Conservation (phyloP, 2,797 vertebrate species). For the Taeniopygia guttata region DNA sequence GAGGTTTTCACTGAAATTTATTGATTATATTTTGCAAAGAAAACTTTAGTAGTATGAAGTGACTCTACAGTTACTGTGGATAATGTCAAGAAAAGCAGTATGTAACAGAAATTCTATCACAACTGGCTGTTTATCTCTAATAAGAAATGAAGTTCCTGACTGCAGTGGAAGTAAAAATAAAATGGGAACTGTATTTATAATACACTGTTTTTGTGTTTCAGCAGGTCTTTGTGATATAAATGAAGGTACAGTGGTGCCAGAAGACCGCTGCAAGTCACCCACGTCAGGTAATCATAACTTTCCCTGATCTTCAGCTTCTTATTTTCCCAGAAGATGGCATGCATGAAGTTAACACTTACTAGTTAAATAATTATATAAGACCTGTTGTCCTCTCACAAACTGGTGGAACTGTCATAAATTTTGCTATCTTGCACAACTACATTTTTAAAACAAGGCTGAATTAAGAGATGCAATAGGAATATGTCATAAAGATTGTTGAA, state of each 20-base stretch:
- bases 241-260: constrained; percentile 88
- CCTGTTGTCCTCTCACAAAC: neutral
- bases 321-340: neutral
- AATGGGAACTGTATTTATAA: neutral
- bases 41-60: neutral
- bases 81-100: neutral
- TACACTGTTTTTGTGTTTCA: constrained; percentile 49
- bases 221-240: constrained; percentile 95
- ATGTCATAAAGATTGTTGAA: neutral
- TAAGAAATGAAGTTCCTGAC: neutral
- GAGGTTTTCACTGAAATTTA: neutral
- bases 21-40: neutral
- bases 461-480: neutral
- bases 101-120: neutral
- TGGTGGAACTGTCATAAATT: neutral
- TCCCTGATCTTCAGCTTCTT: neutral
- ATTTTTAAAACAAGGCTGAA: neutral
- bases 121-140: neutral
- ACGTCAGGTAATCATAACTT: constrained; percentile 89
- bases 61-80: neutral
- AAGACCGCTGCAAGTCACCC: constrained; percentile 98
- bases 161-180: neutral
- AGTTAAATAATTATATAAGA: neutral
- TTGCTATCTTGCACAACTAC: neutral
- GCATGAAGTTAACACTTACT: neutral